Evolutionary conservation across 2,797 vertebrate genomes (phyloP), one percentile per base, ranked within the genome.

Genomic region (Gorsachius magnificus): DNA sequence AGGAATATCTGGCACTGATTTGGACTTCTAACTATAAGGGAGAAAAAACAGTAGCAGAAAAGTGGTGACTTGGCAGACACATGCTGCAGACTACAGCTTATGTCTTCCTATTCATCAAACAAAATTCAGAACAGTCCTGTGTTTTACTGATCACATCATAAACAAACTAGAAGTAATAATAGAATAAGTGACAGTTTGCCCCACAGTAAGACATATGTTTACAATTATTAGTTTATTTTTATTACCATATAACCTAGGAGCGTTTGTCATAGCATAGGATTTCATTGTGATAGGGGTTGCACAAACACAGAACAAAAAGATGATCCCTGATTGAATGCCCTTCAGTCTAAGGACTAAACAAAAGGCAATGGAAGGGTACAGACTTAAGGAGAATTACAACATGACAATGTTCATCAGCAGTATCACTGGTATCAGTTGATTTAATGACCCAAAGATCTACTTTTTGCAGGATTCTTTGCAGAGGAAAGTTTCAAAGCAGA

Each of bases 1-100:
- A 94, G 65, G 76, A 90, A 83, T 90, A 87, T 71, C 45, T 89
- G 68, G 71, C 85, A 83, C 75, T 85, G 50, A 83, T 93, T 95
- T 83, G 70, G 65, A 91, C 70, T 82, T 71, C 38, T 89, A 75
- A 81, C 48, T 85, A 22, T 13, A 46, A 13, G 5, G 50, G 58
- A 77, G 61, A 89, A 88, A 88, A 89, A 90, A 78, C 22, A 24
- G 79, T 48, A 75, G 76, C 69, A 88, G 61, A 89, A 87, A 87
- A 81, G 51, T 57, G 79, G 72, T 93, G 92, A 71, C 28, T 93
- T 66, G 87, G 75, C 71, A 94, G 74, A 56, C 20, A 26, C 25
- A 53, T 4, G 18, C 43, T 84, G 28, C 65, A 93, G 46, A 81
- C 51, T 83, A 51, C 41, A 66, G 86, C 71, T 87, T 57, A 87